Percentiles rank a stretch among this genome's conserved stretches.
These are phyloP conservation scores for Pardalotus punctatus DNA, from an alignment of 2,113 vertebrate species.

Conservation along the genomic window DNA sequence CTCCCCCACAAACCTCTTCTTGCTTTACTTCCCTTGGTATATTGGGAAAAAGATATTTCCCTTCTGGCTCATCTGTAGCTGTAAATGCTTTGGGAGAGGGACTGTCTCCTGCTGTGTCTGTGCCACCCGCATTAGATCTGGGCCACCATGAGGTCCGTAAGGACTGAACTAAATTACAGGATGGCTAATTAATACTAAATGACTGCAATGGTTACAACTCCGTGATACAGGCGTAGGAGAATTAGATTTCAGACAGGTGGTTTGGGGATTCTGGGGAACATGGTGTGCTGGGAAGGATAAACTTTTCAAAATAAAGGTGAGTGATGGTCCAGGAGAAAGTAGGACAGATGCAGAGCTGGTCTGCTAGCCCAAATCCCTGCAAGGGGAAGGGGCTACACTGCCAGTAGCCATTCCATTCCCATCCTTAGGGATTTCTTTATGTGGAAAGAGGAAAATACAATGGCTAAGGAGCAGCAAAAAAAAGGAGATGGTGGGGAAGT, in stretches of 20 bases:
- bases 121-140: neutral
- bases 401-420: neutral
- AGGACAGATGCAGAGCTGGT: neutral
- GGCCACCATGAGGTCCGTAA: neutral
- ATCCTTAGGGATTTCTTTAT: neutral
- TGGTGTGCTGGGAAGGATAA: neutral
- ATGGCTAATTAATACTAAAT: slow-evolving; percentile 15
- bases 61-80: neutral
- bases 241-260: neutral
- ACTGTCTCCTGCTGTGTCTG: neutral
- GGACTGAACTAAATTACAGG: neutral
- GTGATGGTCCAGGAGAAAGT: neutral
- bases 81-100: neutral
- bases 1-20: neutral
- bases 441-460: neutral
- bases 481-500: neutral
- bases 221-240: neutral
- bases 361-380: neutral
- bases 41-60: neutral
- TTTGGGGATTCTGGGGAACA: neutral
- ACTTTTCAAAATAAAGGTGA: neutral
- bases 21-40: neutral
- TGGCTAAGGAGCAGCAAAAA: neutral
- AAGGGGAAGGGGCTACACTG: neutral
- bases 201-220: neutral